These are phyloP conservation scores for Latrodectus geometricus DNA, from an alignment of 1,140 invertebrate species.

Conservation along the genomic window DNA sequence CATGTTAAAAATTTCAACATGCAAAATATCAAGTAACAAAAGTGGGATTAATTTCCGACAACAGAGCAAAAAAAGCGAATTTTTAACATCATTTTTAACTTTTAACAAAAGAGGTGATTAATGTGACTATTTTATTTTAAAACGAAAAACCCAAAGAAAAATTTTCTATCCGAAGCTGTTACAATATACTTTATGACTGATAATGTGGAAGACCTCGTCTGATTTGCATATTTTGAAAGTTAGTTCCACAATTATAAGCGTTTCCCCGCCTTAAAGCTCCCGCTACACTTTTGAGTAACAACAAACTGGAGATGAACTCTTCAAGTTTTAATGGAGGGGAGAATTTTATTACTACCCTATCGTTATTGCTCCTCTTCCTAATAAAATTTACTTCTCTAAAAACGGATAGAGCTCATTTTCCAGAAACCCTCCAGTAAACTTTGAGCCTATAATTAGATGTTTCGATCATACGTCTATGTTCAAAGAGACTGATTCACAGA, in stretches of 20 bases:
- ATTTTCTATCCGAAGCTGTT: neutral
- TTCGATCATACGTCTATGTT: constrained; percentile 36
- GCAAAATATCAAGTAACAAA: neutral
- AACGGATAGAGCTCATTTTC: constrained; percentile 45
- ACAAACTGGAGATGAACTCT: constrained; percentile 44
- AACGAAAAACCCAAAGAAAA: neutral
- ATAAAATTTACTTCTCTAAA: constrained; percentile 57
- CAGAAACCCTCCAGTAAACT: constrained; percentile 13
- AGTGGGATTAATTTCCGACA: neutral
- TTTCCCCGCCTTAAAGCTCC: constrained; percentile 20
- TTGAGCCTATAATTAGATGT: constrained; percentile 54
- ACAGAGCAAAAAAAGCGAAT: too few relatives aligned
- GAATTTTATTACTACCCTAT: constrained; percentile 55
- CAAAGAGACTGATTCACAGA: constrained; percentile 24
- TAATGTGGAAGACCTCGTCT: neutral
- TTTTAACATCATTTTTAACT: neutral
- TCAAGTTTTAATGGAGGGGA: constrained; percentile 51
- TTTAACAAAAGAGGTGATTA: neutral
- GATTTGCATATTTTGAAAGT: constrained; percentile 49
- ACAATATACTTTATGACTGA: constrained; percentile 43
- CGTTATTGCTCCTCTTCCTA: constrained; percentile 40
- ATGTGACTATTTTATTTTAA: neutral
- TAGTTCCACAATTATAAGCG: constrained; percentile 35
- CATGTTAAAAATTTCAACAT: neutral
- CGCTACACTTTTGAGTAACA: constrained; percentile 44